Conservation (phyloP, 2,888 invertebrate species). For the Pelosia muscerda region DNA sequence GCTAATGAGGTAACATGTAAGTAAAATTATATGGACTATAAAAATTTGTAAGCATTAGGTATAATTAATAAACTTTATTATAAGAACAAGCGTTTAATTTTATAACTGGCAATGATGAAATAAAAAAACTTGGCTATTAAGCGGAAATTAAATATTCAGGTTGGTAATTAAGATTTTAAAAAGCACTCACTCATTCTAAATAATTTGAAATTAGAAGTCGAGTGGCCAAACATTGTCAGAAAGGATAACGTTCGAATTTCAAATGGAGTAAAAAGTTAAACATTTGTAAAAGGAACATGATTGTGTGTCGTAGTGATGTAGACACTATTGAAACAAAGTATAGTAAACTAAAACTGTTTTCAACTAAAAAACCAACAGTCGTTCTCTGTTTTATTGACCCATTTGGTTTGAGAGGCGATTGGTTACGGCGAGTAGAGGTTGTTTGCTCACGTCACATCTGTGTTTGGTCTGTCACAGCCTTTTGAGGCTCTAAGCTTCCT, state of each 20-base stretch:
- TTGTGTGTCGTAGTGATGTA: conserved; percentile 58
- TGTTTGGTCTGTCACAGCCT: conserved; percentile 82
- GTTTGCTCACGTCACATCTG: conserved; percentile 82
- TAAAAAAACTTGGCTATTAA: not conserved
- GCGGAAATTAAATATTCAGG: not conserved
- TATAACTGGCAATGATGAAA: not conserved
- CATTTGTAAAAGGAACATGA: conserved; percentile 53
- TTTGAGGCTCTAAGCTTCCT: conserved; percentile 77
- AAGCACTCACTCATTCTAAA: not conserved
- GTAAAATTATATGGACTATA: conserved; percentile 19
- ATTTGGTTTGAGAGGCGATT: conserved; percentile 68
- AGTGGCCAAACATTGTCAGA: not conserved
- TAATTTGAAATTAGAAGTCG: conserved; percentile 25
- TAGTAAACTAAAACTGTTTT: conserved; percentile 60
- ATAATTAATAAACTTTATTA: conserved; percentile 8
- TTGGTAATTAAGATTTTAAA: conserved; percentile 1
- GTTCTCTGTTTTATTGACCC: conserved; percentile 65
- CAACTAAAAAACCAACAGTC: conserved; percentile 68
- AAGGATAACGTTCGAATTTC: conserved; percentile 36
- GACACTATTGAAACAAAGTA: conserved; percentile 61
- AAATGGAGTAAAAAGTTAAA: conserved; percentile 39
- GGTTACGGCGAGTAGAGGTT: conserved; percentile 67
- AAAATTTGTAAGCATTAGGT: not conserved
- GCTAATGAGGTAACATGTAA: conserved; percentile 19
- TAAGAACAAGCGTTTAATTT: not conserved